Base-by-base conservation (phyloP, 35 echinoderm and acorn worm genomes). In the Apostichopus californicus region DNA sequence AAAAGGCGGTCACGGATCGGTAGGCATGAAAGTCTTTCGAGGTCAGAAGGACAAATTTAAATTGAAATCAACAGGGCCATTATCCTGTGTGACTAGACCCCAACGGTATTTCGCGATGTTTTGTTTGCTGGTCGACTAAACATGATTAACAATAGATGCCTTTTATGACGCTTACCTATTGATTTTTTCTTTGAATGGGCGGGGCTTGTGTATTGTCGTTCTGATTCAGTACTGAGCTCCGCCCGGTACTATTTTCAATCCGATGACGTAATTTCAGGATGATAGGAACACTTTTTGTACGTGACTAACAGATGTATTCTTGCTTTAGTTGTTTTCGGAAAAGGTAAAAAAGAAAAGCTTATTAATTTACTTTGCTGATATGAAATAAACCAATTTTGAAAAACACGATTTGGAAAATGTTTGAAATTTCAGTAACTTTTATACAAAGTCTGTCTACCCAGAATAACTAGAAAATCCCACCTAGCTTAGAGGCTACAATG, bases 111-210 rank as follows among this genome's bases (percentile, higher is more conserved):
- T 83, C 52, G 24, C 12, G n/a, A 20, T 2, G 34, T 9, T 55
- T 83, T 83, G 24, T 55, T 83, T 8, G 52, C 25, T 55, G 34
- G 55, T 83, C 80, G 46, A 17, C 80, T 83, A 9, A 55, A 34
- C 80, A 46, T 46, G 80, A 55, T 83, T 83, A 83, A 83, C 52
- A 83, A 55, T 53, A 57, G 18, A 53, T 53, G 34, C 4, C 18
- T 83, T 53, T 83, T 55, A 83, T 83, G 52, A 83, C 80, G 80
- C 34, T 46, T 46, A 46, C 34, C 34, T 46, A 46, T 83, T 83
- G 80, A 83, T 34, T 34, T 83, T 46, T 83, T 56, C 55, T 56
- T 83, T 83, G 24, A 83, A 56, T 25, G 55, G 80, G 80, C 52
- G 80, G 80, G 46, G 28, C 28, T 13, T 68, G 18, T 68, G 11